Base-by-base conservation (phyloP, 2,797 vertebrate genomes). In the Cyclura pinguis region DNA sequence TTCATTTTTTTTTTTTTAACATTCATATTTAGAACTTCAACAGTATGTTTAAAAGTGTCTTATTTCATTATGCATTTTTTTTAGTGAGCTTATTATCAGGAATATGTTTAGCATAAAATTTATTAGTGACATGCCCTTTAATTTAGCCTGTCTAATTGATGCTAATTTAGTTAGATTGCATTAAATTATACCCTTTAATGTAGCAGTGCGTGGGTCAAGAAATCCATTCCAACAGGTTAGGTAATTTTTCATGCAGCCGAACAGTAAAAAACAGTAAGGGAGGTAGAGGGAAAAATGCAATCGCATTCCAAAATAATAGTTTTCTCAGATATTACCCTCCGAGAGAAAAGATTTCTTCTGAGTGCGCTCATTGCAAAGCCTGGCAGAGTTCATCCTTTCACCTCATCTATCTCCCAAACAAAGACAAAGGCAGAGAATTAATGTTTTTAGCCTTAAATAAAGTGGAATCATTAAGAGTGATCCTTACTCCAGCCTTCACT, bases 91-190 rank as follows among this genome's bases (percentile, higher is more conserved):
- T 96, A 96, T 97, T 97, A 96, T 96, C 94, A 96, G 95, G 97
- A 97, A 97, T 96, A 97, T 97, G 96, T 97, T 98, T 97, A 97
- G 96, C 96, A 96, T 97, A 97, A 97, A 97, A 97, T 96, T 96
- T 98, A 97, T 97, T 98, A 97, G 95, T 97, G 97, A 97, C 95
- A 96, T 97, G 97, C 93, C 97, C 97, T 97, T 98, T 97, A 97
- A 98, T 97, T 97, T 97, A 96, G 96, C 96, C 95, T 96, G 93
- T 96, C 96, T 97, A 98, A 97, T 97, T 97, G 96, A 96, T 96
- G 96, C 96, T 97, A 97, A 97, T 97, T 97, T 97, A 95, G 95
- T 97, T 97, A 97, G 95, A 97, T 97, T 97, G 96, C 95, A 96
- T 97, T 97, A 97, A 97, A 98, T 98, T 97, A 97, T 89, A 97